Evolutionary conservation across 2,888 invertebrate genomes (phyloP).

Genomic region (Eretmocerus hayati): DNA sequence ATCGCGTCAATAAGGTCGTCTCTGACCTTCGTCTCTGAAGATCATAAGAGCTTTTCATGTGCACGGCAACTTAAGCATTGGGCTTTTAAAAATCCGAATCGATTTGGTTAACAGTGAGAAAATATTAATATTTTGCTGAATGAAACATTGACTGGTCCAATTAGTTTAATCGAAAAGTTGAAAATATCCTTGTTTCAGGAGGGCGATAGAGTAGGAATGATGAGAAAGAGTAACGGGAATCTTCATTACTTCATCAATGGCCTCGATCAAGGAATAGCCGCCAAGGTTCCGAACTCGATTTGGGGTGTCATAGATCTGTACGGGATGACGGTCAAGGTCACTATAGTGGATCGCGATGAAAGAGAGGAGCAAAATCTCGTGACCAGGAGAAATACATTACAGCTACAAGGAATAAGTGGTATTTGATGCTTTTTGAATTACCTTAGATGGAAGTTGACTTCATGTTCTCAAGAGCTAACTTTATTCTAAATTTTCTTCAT

Average conservation of each 20-base stretch:
- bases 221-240: constrained; percentile 75
- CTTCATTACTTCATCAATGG: constrained; percentile 92
- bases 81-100: too few relatives aligned
- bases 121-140: too few relatives aligned
- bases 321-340: constrained; percentile 87
- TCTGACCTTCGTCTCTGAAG: too few relatives aligned
- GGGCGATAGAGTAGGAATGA: constrained; percentile 88
- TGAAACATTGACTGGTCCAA: too few relatives aligned
- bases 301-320: constrained; percentile 96
- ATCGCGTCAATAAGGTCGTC: too few relatives aligned
- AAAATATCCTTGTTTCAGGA: constrained; percentile 57
- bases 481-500: too few relatives aligned
- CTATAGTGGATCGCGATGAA: constrained; percentile 78
- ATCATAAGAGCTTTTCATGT: too few relatives aligned
- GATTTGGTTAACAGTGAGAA: too few relatives aligned
- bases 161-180: too few relatives aligned
- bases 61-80: too few relatives aligned
- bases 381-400: constrained; percentile 59
- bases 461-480: too few relatives aligned
- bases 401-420: constrained; percentile 45
- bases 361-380: constrained; percentile 70
- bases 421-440: background rate
- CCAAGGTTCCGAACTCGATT: constrained; percentile 69
- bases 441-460: too few relatives aligned
- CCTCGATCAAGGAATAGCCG: constrained; percentile 85